A percentile compares a stretch with the other conserved stretches of the same genome.
phyloP scores from a whole-genome alignment of 2,113 vertebrate species.

The Plecturocebus donacophilus region DNA sequence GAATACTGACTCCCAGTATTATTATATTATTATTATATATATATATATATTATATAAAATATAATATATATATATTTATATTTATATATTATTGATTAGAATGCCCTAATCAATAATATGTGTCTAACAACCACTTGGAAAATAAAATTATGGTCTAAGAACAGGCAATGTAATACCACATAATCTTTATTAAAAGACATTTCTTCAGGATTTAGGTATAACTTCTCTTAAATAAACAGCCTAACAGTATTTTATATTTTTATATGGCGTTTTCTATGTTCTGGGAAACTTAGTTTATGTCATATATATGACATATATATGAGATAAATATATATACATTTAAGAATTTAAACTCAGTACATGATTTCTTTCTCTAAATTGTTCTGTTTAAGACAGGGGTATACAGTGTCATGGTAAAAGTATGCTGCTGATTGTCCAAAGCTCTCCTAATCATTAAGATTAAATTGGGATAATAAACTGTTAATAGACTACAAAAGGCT shows the following conservation, averaged over 20 bases:
- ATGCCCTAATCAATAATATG: not conserved
- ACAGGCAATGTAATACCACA: not conserved
- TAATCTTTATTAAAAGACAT: not conserved
- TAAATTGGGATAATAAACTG: not conserved
- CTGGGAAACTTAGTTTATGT: not conserved
- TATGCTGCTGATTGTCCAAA: not conserved
- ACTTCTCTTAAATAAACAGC: not conserved
- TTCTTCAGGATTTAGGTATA: not conserved
- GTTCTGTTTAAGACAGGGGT: not conserved
- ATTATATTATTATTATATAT: no score
- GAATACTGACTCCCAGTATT: not conserved
- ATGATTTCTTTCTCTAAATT: not conserved
- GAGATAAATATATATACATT: not conserved
- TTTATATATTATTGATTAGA: no score
- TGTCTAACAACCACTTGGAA: not conserved
- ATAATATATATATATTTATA: no score
- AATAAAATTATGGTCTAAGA: conserved; percentile 11
- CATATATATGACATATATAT: not conserved
- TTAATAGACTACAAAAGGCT: not conserved
- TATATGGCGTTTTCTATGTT: not conserved
- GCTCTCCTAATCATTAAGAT: not conserved
- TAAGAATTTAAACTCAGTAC: not conserved
- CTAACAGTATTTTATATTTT: not conserved
- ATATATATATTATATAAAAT: no score
- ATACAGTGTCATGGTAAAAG: not conserved